Evolutionary conservation across 1,140 invertebrate genomes (phyloP).

Genomic region (Drosophila novamexicana): DNA sequence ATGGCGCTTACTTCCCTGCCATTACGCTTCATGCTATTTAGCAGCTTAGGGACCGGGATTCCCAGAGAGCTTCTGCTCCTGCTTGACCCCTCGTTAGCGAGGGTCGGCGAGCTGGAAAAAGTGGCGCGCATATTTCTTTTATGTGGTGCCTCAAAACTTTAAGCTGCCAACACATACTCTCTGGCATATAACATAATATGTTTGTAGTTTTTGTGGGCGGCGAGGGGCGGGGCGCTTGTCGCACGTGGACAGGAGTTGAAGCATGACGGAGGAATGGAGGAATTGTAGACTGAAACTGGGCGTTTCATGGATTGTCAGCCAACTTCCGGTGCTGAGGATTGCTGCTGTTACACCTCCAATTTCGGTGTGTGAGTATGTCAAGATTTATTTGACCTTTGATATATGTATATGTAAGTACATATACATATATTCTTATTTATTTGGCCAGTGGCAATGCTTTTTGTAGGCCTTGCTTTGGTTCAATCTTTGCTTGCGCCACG

Average conservation of each 20-base stretch:
- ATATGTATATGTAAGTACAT: slow-evolving; percentile 52
- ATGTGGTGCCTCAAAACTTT: slow-evolving; percentile 78
- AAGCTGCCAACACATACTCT: slow-evolving; percentile 59
- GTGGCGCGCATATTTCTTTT: slow-evolving; percentile 66
- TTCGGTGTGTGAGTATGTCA: slow-evolving; percentile 18
- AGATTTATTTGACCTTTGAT: slow-evolving; percentile 80
- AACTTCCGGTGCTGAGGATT: slow-evolving; percentile 58
- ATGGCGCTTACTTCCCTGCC: slow-evolving; percentile 68
- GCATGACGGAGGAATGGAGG: background rate
- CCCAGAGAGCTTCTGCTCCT: background rate
- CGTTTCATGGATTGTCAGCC: slow-evolving; percentile 55
- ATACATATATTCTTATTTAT: slow-evolving; percentile 50
- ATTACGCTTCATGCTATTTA: slow-evolving; percentile 74
- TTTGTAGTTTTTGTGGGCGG: slow-evolving; percentile 33
- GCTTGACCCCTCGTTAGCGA: slow-evolving; percentile 50
- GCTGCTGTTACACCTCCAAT: slow-evolving; percentile 41
- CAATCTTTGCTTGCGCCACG: slow-evolving; percentile 36
- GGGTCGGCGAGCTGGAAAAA: slow-evolving; percentile 34
- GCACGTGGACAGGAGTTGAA: slow-evolving; percentile 25
- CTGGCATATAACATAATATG: slow-evolving; percentile 40
- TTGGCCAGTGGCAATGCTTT: slow-evolving; percentile 54
- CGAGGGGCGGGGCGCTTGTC: slow-evolving; percentile 24
- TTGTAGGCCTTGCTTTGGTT: slow-evolving; percentile 10
- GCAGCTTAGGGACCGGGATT: slow-evolving; percentile 64
- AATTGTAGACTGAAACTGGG: slow-evolving; percentile 10